Evolutionary conservation across 2,113 vertebrate genomes (phyloP).

Genomic region (Leuciscus idus): DNA sequence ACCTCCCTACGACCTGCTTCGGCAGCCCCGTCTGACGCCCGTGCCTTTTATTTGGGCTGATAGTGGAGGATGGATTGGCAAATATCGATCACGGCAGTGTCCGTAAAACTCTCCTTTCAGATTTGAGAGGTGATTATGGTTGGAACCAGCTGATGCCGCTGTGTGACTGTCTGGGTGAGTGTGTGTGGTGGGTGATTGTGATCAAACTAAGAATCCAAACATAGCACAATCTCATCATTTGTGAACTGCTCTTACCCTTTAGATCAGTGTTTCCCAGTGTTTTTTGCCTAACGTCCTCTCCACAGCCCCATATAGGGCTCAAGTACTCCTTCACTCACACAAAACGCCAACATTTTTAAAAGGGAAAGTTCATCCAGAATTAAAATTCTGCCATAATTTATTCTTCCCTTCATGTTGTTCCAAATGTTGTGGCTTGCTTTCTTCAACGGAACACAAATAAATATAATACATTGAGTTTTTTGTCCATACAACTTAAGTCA

Average conservation of each 20-base stretch:
- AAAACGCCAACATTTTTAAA: background rate
- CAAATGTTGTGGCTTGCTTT: background rate
- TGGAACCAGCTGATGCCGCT: conserved; percentile 69
- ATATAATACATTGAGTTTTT: background rate
- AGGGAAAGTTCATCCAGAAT: background rate
- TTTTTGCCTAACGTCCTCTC: background rate
- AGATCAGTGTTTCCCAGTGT: conserved; percentile 37
- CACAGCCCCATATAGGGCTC: background rate
- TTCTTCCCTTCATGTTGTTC: background rate
- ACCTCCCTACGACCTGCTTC: conserved; percentile 67
- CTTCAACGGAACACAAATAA: background rate
- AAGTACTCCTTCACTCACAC: background rate
- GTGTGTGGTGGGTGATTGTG: conserved; percentile 47
- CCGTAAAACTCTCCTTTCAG: conserved; percentile 72
- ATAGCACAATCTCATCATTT: conserved; percentile 9
- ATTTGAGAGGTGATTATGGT: conserved; percentile 74
- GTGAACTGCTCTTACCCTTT: conserved; percentile 54
- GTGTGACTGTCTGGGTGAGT: conserved; percentile 39
- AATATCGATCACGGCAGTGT: conserved; percentile 74
- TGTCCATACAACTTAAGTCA: background rate
- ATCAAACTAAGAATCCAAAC: conserved; percentile 18
- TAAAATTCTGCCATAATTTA: background rate
- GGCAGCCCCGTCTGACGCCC: conserved; percentile 61
- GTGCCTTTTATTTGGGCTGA: conserved; percentile 68
- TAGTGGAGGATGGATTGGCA: conserved; percentile 68